Evolutionary conservation across 2,888 invertebrate genomes (phyloP), one percentile per base, ranked within the genome.

Genomic region (Eupithecia dodoneata): DNA sequence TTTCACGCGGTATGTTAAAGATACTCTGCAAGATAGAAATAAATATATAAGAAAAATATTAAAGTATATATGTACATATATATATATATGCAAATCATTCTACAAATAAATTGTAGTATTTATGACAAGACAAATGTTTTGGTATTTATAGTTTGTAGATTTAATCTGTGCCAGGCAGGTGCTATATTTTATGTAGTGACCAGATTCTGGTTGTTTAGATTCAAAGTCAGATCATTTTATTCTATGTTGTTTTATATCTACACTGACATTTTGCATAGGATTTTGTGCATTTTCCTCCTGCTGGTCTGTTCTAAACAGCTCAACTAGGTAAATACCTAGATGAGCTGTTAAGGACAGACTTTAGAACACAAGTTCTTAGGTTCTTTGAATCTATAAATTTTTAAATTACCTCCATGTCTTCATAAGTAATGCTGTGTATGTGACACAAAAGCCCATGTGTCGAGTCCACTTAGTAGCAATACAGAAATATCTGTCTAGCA

Each of bases 381-480:
- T 30, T 30, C 30, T 30, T 30, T 30, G 1, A 1, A 30, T 30
- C 30, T 30, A 52, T 52, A 3, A 52, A 52, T 2, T 4, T 30
- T 63, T 12, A 55, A 59, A 65, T 93, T 92, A 98, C 98, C 98
- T 97, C 99, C 99, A 99, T 13, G 99, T 99, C 93, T 99, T 99
- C 97, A 99, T 97, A 4, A 99, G 95, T 67, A 99, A 94, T 10
- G 99, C 98, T 12, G 98, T 98, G 89, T 99, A 99, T 2, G 99
- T 98, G 78, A 99, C 96, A 87, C 98, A 98, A 90, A 99, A 99
- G 52, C 99, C 99, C 92, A 99, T 96, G 92, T 99, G 98, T 6
- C 98, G 96, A 1, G 98, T 97, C 99, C 99, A 99, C 91, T 98
- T 98, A 10, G 98, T 98, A 10, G 98, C 97, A 83, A 98, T 97